Evolutionary conservation across 2,888 invertebrate genomes (phyloP), one percentile per base, ranked within the genome.

Genomic region (Pilophorus perplexus): DNA sequence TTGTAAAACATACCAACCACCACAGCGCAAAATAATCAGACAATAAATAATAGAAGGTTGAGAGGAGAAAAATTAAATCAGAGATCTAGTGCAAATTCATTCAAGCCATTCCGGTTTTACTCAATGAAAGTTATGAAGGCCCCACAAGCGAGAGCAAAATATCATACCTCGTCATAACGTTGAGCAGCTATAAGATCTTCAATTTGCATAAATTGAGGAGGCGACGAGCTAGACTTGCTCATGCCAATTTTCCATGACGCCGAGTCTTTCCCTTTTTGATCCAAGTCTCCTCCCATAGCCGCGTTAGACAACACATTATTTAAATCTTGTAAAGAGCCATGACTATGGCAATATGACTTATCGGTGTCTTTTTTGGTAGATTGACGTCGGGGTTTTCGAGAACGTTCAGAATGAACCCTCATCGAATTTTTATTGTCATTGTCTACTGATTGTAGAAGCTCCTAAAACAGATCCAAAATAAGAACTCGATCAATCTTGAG

Each of bases 371-470:
- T 66, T 44, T 37, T 66, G 33, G 14, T 59, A 6, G 66, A 57
- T 28, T 62, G 54, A 23, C 69, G 48, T 48, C 65, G 28, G 44
- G 65, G 69, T 33, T 65, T 69, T 27, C 69, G 23, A 44, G 62
- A 64, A 16, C 52, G 27, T 23, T 67, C 62, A 18, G 62, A 46
- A 20, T 40, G 22, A 40, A 50, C 57, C 40, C 67, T 48, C 38
- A 57, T 65, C n/a, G 67, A 40, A 42, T 46, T 68, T 33, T 69
- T 67, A 44, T 67, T 68, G 44, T 69, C 69, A 42, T 62, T 54
- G 16, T 71, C 71, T 5, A 68, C 69, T n/a, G 68, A 68, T 37
- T 71, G 69, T 2, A 71, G 57, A 12, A 71, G 54, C 46, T 69
- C 71, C 71, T 71, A 42, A 67, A 57, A 40, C 18, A 18, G 6